Conservation (phyloP, 2,113 vertebrate genomes). For the Apaloderma vittatum region DNA sequence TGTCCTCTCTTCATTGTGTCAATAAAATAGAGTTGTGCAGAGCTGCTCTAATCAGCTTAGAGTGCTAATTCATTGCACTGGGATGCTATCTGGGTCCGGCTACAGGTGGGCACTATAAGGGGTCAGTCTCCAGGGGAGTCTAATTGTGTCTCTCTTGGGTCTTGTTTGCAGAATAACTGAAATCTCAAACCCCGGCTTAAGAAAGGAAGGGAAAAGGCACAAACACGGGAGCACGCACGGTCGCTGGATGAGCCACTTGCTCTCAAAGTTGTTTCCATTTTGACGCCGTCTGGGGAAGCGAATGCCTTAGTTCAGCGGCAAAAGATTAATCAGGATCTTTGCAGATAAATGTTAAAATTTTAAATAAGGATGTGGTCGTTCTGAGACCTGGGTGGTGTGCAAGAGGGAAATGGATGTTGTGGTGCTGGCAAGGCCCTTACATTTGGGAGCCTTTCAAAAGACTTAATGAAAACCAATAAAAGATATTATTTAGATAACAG, state of each 20-base stretch:
- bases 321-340: background rate
- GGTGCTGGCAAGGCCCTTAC: background rate
- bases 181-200: slow-evolving; percentile 74
- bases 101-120: slow-evolving; percentile 86
- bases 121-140: slow-evolving; percentile 85
- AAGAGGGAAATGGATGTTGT: fast-evolving
- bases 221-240: slow-evolving; percentile 2
- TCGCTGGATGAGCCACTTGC: background rate
- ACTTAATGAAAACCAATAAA: background rate
- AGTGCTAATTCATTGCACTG: slow-evolving; percentile 85
- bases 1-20: slow-evolving; percentile 89
- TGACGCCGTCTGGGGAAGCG: background rate
- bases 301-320: background rate
- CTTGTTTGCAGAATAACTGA: slow-evolving; percentile 83
- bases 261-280: background rate
- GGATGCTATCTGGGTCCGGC: slow-evolving; percentile 85
- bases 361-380: background rate
- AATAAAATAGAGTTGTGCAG: slow-evolving; percentile 91
- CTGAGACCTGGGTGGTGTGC: background rate
- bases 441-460: background rate
- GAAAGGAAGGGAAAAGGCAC: slow-evolving; percentile 55
- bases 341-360: background rate
- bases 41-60: slow-evolving; percentile 90
- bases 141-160: slow-evolving; percentile 85
- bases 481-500: background rate